Base-by-base conservation (phyloP, 2,113 vertebrate species). In the Sminthopsis crassicaudata region DNA sequence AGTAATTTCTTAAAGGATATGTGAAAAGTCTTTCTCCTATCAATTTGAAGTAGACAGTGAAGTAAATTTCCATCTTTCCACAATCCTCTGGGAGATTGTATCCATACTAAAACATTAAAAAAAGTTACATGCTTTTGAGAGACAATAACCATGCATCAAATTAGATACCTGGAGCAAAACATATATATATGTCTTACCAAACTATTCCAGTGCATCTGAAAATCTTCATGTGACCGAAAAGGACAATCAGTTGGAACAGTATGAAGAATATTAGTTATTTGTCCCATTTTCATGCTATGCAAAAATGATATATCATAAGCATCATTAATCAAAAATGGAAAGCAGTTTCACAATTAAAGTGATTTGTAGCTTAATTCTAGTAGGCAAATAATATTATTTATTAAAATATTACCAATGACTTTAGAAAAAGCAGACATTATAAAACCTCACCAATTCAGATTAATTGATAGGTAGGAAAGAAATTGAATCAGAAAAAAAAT, bases 241-340 rank as follows among this genome's bases (percentile, higher is more conserved):
- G 99, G 99, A 98, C 99, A 99, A 76, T 99, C 98, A 95, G 96
- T 88, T 36, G 99, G 99, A 54, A 98, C 96, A 76, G 95, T 92
- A 52, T 98, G 99, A 96, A 99, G 99, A 98, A 99, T 98, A 94
- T 92, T 98, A 97, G 99, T 96, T 36, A 99, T 99, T 96, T 99
- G 99, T 84, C 99, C 99, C 98, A 98, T 99, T 98, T 99, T 99
- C 99, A 99, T 99, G 96, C 99, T 99, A 54, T 94, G 27, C 36
- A 97, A n/a, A 97, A 97, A 92, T 51, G 92, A 96, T 10, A 50
- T 42, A 91, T 92, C 46, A 26, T 96, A 93, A 57, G 76, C 42
- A 93, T 93, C 91, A 91, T 92, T 92, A 97, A 42, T 0, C 2
- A 84, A 16, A 46, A 19, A 52, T 92, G 94, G 90, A 96, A 94